These are phyloP conservation scores for Pseudomyrmex cubaensis DNA, from an alignment of 1,140 invertebrate species.

Conservation along the genomic window DNA sequence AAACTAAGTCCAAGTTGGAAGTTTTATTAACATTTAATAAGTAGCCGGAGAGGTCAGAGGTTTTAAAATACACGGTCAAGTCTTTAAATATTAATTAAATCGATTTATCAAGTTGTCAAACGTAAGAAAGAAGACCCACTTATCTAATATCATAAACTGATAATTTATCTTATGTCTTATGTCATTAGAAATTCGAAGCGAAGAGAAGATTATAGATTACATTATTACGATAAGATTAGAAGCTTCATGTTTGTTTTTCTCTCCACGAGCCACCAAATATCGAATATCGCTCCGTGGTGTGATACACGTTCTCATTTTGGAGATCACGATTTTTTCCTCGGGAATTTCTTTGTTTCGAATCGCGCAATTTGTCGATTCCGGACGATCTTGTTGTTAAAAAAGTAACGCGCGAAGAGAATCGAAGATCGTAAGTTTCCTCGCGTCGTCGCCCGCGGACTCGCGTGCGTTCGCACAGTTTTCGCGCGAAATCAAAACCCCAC, in stretches of 20 bases:
- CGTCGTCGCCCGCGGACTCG: slow-evolving; percentile 14
- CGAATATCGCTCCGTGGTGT: slow-evolving; percentile 4
- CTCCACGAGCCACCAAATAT: not conserved
- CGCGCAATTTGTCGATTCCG: not conserved
- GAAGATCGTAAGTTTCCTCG: slow-evolving; percentile 47
- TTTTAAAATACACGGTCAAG: slow-evolving; percentile 16
- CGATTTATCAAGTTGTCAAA: too few species aligned
- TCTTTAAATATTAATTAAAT: too few species aligned
- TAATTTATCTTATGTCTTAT: too few species aligned
- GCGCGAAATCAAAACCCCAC: slow-evolving; percentile 45
- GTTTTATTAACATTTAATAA: not conserved
- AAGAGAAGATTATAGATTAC: too few species aligned
- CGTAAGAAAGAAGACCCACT: too few species aligned
- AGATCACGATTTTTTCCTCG: not conserved
- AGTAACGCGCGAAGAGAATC: slow-evolving; percentile 44
- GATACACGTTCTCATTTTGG: not conserved
- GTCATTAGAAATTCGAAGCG: too few species aligned
- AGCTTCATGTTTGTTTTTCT: not conserved
- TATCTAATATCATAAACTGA: not conserved
- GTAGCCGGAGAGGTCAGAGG: not conserved
- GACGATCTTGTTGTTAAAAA: not conserved
- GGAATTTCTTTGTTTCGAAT: not conserved
- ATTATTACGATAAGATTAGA: too few species aligned
- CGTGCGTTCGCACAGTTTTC: slow-evolving; percentile 14
- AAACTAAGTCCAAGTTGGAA: not conserved